Evolutionary conservation across 2,113 vertebrate species (phyloP).

Genomic region (Notarius quadriscutis): DNA sequence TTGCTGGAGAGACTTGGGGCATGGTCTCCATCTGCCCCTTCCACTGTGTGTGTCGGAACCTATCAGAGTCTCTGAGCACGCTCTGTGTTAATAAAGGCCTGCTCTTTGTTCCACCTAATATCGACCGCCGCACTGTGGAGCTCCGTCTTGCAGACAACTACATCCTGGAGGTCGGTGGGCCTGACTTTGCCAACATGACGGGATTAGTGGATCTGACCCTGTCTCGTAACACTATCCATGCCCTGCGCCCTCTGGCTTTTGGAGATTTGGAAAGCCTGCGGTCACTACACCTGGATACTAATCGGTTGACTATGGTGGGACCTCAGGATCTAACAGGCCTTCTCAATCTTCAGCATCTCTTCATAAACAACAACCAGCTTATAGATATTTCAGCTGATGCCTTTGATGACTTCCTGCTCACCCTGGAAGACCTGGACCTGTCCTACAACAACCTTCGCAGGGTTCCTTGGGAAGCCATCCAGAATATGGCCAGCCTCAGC

Average conservation of each 20-base stretch:
- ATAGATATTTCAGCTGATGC: constrained; percentile 74
- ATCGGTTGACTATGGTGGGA: constrained; percentile 79
- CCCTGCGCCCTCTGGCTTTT: constrained; percentile 81
- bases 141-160: constrained; percentile 90
- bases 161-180: constrained; percentile 81
- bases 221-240: constrained; percentile 87
- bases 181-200: constrained; percentile 87
- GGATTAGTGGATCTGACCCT: constrained; percentile 88
- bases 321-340: constrained; percentile 81
- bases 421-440: constrained; percentile 86
- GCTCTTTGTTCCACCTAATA: constrained; percentile 84
- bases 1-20: constrained; percentile 78
- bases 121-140: constrained; percentile 89
- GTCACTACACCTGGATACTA: constrained; percentile 86
- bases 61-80: constrained; percentile 88
- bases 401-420: constrained; percentile 85
- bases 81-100: constrained; percentile 91
- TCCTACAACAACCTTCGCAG: constrained; percentile 89
- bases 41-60: constrained; percentile 89
- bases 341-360: constrained; percentile 86
- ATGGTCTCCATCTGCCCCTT: constrained; percentile 82
- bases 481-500: constrained; percentile 86
- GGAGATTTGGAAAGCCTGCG: constrained; percentile 86
- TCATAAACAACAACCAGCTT: constrained; percentile 89
- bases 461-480: constrained; percentile 87